Evolutionary conservation across 2,113 vertebrate genomes (phyloP).

Genomic region (Oenanthe melanoleuca): DNA sequence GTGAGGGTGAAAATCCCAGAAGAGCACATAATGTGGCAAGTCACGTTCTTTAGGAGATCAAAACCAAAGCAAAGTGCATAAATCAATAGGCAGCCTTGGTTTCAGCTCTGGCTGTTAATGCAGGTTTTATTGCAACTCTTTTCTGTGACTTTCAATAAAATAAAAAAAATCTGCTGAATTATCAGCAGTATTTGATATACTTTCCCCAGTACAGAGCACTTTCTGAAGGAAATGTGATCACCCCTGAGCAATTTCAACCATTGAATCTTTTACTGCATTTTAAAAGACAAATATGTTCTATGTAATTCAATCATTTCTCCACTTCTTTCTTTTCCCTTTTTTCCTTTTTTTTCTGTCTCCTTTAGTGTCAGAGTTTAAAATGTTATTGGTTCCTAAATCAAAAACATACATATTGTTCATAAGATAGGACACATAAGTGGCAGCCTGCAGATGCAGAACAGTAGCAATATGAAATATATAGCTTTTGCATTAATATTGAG

Average conservation of each 20-base stretch:
- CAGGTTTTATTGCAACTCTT: constrained; percentile 51
- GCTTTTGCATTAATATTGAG: neutral
- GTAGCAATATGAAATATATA: constrained; percentile 13
- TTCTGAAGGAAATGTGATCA: constrained; percentile 49
- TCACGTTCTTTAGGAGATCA: constrained; percentile 54
- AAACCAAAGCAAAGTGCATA: constrained; percentile 41
- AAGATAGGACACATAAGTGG: neutral
- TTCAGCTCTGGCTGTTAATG: constrained; percentile 35
- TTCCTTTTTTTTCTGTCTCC: neutral
- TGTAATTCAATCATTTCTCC: constrained; percentile 54
- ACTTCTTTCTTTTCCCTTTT: neutral
- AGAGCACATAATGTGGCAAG: neutral
- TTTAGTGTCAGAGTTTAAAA: constrained; percentile 8
- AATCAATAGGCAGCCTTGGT: constrained; percentile 21
- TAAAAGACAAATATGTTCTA: constrained; percentile 19
- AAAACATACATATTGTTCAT: constrained; percentile 17
- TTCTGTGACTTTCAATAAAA: constrained; percentile 35
- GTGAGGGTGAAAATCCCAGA: constrained; percentile 20
- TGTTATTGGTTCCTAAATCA: constrained; percentile 19
- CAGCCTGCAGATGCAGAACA: neutral
- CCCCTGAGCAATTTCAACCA: neutral
- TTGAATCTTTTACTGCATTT: constrained; percentile 43
- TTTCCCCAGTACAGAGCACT: neutral
- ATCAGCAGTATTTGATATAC: constrained; percentile 47
- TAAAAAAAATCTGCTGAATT: constrained; percentile 12